These are phyloP conservation scores for Meghimatium bilineatum DNA, from an alignment of 2,888 invertebrate species.

Conservation along the genomic window DNA sequence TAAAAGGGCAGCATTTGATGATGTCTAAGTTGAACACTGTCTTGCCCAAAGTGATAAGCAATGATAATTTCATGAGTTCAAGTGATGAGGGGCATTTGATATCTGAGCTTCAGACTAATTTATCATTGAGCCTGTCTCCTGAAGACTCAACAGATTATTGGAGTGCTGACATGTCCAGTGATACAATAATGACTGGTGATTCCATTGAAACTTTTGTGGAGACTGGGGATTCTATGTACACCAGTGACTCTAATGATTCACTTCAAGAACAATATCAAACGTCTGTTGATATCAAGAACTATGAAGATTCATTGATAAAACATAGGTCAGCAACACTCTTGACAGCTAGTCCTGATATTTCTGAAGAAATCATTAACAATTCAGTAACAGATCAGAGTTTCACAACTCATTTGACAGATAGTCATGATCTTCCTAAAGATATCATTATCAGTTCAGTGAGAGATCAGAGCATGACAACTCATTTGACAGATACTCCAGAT, in stretches of 20 bases:
- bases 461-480: background rate
- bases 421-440: background rate
- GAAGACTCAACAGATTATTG: slow-evolving; percentile 11
- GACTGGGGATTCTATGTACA: slow-evolving; percentile 28
- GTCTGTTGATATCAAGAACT: background rate
- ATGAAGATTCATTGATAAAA: background rate
- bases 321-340: background rate
- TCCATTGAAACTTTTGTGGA: slow-evolving; percentile 30
- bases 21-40: slow-evolving; percentile 32
- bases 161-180: slow-evolving; percentile 38
- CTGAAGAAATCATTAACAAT: background rate
- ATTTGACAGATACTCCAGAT: background rate
- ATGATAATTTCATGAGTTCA: background rate
- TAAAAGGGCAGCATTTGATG: background rate
- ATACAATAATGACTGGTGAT: slow-evolving; percentile 13
- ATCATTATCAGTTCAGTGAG: background rate
- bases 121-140: background rate
- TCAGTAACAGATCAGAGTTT: background rate
- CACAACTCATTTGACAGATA: background rate
- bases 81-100: background rate
- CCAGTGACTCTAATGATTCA: slow-evolving; percentile 25
- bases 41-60: slow-evolving; percentile 26
- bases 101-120: slow-evolving; percentile 7
- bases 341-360: background rate
- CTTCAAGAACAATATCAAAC: background rate